These are phyloP conservation scores for Papilio dardanus DNA, from an alignment of 1,140 invertebrate genomes.

Conservation along the genomic window DNA sequence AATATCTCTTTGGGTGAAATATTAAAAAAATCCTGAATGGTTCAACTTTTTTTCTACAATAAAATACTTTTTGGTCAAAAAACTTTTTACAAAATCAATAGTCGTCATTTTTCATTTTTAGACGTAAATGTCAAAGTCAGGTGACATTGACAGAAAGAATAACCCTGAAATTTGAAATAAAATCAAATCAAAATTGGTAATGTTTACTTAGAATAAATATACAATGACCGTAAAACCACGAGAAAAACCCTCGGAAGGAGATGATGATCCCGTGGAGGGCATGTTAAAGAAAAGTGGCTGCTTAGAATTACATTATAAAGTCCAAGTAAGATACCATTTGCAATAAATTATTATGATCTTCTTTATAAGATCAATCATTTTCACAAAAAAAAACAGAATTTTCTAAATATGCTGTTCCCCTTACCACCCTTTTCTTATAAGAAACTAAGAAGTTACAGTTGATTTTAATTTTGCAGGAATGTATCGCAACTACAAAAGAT, in stretches of 20 bases:
- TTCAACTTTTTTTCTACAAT: no score
- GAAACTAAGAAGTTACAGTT: not conserved
- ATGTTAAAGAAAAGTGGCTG: slow-evolving; percentile 95
- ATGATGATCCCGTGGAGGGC: slow-evolving; percentile 90
- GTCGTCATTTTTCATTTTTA: not conserved
- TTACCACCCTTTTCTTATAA: no score
- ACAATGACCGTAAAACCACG: slow-evolving; percentile 71
- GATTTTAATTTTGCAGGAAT: slow-evolving; percentile 86
- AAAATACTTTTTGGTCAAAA: not conserved
- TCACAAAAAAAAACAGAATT: not conserved
- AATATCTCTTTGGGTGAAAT: no score
- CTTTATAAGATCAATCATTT: not conserved
- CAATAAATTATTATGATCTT: not conserved
- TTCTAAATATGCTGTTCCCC: not conserved
- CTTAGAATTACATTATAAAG: slow-evolving; percentile 92
- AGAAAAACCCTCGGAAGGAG: slow-evolving; percentile 56
- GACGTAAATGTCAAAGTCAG: not conserved
- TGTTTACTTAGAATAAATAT: slow-evolving; percentile 35
- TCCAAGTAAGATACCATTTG: slow-evolving; percentile 84
- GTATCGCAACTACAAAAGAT: slow-evolving; percentile 93
- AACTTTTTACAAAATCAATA: not conserved
- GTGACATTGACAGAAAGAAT: not conserved
- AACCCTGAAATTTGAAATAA: not conserved
- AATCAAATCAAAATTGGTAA: not conserved
- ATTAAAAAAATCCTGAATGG: no score